Evolutionary conservation across 2,113 vertebrate species (phyloP).

Genomic region (Dascyllus trimaculatus): DNA sequence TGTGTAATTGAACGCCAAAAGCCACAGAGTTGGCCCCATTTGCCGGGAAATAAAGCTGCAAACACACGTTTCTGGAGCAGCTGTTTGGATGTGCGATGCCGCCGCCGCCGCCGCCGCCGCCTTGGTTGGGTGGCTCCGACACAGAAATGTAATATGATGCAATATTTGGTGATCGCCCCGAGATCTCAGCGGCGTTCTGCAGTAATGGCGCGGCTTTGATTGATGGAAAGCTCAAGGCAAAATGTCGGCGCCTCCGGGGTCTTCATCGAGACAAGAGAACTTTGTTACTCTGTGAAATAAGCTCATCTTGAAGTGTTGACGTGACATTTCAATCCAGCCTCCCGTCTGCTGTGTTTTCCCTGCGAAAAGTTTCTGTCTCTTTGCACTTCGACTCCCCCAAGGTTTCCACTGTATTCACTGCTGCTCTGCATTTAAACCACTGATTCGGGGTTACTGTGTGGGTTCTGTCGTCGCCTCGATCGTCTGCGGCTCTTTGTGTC

Average conservation of each 20-base stretch:
- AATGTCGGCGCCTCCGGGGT: conserved; percentile 64
- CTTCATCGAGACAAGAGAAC: conserved; percentile 59
- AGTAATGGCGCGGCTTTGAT: conserved; percentile 65
- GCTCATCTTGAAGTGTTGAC: conserved; percentile 63
- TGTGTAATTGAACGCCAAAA: conserved; percentile 48
- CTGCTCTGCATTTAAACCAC: conserved; percentile 68
- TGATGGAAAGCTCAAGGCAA: conserved; percentile 71
- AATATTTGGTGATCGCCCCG: conserved; percentile 56
- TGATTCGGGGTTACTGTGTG: too few relatives aligned
- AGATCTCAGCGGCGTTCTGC: conserved; percentile 53
- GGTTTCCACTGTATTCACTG: conserved; percentile 48
- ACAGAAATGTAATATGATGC: conserved; percentile 64
- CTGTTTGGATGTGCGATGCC: background rate
- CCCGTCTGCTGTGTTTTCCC: conserved; percentile 32
- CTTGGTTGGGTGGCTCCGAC: conserved; percentile 51
- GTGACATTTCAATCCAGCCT: conserved; percentile 70
- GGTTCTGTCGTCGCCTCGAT: too few relatives aligned
- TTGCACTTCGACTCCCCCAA: conserved; percentile 14
- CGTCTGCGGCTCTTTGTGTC: too few relatives aligned
- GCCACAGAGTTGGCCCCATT: conserved; percentile 44
- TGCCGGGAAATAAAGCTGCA: conserved; percentile 19
- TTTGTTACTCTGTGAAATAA: conserved; percentile 65
- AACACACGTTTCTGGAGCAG: too few relatives aligned
- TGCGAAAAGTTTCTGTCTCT: conserved; percentile 36
- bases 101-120: background rate